Percentiles rank a stretch among this genome's conserved stretches.
Evolutionary conservation across 2,888 invertebrate species (phyloP).

Genomic region (Chouioia cunea): DNA sequence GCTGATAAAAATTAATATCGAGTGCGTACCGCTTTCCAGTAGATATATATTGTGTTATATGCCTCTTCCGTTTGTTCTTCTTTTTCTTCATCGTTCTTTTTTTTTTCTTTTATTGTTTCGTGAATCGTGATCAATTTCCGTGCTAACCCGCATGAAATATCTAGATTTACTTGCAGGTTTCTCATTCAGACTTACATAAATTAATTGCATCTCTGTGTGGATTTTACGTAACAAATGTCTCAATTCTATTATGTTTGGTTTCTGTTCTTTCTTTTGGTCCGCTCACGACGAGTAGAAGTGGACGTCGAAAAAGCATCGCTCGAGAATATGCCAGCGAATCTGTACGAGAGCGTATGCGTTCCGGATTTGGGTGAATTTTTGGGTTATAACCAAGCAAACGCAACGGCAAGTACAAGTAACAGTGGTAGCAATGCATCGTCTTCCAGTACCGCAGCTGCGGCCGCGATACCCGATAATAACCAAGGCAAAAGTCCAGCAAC

Average conservation of each 20-base stretch:
- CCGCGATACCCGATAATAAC: background rate
- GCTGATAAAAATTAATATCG: constrained; percentile 39
- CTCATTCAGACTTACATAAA: too few relatives aligned
- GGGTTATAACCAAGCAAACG: constrained; percentile 69
- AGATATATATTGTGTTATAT: constrained; percentile 30
- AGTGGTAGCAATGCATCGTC: constrained; percentile 53
- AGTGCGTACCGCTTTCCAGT: constrained; percentile 10
- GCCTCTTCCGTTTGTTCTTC: background rate
- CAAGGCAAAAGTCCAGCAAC: too few relatives aligned
- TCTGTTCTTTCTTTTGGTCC: too few relatives aligned
- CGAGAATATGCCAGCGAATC: constrained; percentile 79
- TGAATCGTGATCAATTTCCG: constrained; percentile 13
- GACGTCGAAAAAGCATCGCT: constrained; percentile 82
- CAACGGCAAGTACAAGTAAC: constrained; percentile 68
- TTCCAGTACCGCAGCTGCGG: constrained; percentile 6
- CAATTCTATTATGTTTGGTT: too few relatives aligned
- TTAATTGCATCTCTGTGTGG: too few relatives aligned
- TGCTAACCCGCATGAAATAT: constrained; percentile 17
- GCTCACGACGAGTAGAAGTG: too few relatives aligned
- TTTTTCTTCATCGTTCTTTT: constrained; percentile 13
- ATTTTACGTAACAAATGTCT: background rate
- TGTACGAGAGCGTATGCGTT: constrained; percentile 86
- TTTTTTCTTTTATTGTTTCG: constrained; percentile 34
- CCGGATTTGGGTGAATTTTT: constrained; percentile 82
- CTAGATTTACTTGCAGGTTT: constrained; percentile 17